Base-by-base conservation (phyloP, 2,113 vertebrate genomes). In the Menura novaehollandiae region DNA sequence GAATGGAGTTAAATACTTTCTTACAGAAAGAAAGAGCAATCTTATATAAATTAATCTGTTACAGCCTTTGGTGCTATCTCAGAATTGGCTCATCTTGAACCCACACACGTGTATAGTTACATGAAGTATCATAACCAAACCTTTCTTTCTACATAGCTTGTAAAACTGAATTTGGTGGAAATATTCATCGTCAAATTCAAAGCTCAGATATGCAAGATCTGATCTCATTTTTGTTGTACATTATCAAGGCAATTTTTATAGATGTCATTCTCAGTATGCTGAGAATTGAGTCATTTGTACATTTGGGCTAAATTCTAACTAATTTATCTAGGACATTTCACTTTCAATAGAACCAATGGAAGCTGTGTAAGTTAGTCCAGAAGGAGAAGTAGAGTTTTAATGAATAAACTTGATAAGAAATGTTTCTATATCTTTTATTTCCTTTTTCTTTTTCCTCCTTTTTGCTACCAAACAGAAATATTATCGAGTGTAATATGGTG, bases 91-190 rank as follows among this genome's bases (percentile, higher is more conserved):
- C 56, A 32, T 16, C 52, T 67, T 35, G 20, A 75, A 55, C 20
- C 8, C 0, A 0, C 13, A n/a, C 9, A 33, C 0, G 0, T 55
- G 24, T 35, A 5, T 15, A 51, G n/a, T 64, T 56, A 47, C 11
- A 24, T 18, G 12, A 68, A 60, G 6, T 19, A 22, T 27, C 23
- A 55, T 7, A 33, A 55, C 4, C 23, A 37, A 51, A 39, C 1
- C 1, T 89, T 64, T 52, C 13, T 49, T 41, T 55, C 49, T 67
- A 26, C 6, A 19, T 7, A 11, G 9, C 41, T 47, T 74, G 28
- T 73, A 77, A 76, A 86, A 69, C 5, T 33, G 20, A 89, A 53
- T 66, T 66, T 60, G 20, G 17, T 58, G 20, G 43, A 91, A 79
- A 68, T 66, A 64, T 18, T 79, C 3, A 68, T 27, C 33, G 17